Base-by-base conservation (phyloP, 2,888 invertebrate species). In the Druceiella hillmani region DNA sequence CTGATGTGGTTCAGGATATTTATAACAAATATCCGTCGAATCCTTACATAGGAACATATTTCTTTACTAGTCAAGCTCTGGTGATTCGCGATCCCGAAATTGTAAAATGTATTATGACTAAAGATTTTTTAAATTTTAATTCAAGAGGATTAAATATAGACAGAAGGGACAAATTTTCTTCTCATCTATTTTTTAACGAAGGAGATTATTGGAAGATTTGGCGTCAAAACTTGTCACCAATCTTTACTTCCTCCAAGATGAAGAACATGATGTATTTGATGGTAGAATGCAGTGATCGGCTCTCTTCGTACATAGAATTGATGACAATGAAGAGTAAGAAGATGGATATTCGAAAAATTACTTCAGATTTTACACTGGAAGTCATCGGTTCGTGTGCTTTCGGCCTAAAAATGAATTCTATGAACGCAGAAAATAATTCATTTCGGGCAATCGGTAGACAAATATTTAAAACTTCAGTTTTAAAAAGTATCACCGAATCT, bases 221-320 rank as follows among this genome's bases (percentile, higher is more conserved):
- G 27, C 27, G 27, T 5, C 9, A 27, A 5, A 27, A 27, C 9
- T 7, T 27, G 11, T 27, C 27, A 4, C 27, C 27, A 10, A 4
- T 10, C 5, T 27, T 27, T 27, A 7, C 27, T 5, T 27, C 27
- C 5, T n/a, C n/a, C 4, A 27, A 27, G 11, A 10, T 27, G 27
- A 27, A 10, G 11, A 27, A 27, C 11, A 27, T 27, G 27, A 10
- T 27, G n/a, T 12, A 27, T 10, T 10, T 27, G 27, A 27, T 27
- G 6, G 27, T 10, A 5, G 27, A 27, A 27, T 4, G 27, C 5
- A 10, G 27, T 10, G 27, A 27, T 5, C 7, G 11, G 27, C 11
- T 27, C 4, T 4, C 9, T 5, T 10, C 11, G 6, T 10, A 7
- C 11, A 5, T 27, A 4, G 5, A 10, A 6, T 5, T 4, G 11